phyloP scores from a whole-genome alignment of 2,797 vertebrate species.

The Dryobates pubescens region DNA sequence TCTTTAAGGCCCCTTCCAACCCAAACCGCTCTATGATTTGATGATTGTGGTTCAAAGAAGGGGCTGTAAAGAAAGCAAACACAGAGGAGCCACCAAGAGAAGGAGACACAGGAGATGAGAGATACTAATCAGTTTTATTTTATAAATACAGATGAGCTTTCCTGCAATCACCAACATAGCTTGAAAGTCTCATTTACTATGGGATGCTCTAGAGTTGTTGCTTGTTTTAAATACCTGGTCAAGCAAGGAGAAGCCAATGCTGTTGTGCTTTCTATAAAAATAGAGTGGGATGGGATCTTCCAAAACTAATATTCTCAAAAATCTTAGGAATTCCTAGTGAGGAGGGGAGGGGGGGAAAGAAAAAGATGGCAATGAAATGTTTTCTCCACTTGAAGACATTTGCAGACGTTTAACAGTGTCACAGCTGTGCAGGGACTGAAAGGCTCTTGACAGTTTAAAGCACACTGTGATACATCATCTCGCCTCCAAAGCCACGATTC shows the following conservation, averaged over 20 bases:
- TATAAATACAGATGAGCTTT: constrained; percentile 78
- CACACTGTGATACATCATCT: background rate
- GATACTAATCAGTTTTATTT: constrained; percentile 78
- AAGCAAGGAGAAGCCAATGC: constrained; percentile 73
- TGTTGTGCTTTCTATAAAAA: constrained; percentile 73
- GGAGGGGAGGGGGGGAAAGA: background rate
- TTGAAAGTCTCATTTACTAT: constrained; percentile 67
- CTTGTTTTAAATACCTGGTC: constrained; percentile 71
- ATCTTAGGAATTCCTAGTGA: constrained; percentile 63
- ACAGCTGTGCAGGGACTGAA: constrained; percentile 24
- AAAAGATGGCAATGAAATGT: constrained; percentile 55
- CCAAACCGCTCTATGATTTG: no score
- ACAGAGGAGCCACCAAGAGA: background rate
- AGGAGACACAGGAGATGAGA: constrained; percentile 10
- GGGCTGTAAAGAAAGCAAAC: background rate
- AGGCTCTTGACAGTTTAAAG: constrained; percentile 22
- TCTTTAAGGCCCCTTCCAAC: no score
- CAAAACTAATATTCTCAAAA: constrained; percentile 75
- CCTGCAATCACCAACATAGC: constrained; percentile 68
- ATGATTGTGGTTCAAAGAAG: background rate
- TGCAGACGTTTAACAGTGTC: constrained; percentile 31
- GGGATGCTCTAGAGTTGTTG: background rate
- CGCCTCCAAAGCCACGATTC: background rate
- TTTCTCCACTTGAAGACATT: constrained; percentile 48
- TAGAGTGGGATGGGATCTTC: constrained; percentile 68